phyloP scores from a whole-genome alignment of 2,797 vertebrate genomes.

The Setipinna tenuifilis region DNA sequence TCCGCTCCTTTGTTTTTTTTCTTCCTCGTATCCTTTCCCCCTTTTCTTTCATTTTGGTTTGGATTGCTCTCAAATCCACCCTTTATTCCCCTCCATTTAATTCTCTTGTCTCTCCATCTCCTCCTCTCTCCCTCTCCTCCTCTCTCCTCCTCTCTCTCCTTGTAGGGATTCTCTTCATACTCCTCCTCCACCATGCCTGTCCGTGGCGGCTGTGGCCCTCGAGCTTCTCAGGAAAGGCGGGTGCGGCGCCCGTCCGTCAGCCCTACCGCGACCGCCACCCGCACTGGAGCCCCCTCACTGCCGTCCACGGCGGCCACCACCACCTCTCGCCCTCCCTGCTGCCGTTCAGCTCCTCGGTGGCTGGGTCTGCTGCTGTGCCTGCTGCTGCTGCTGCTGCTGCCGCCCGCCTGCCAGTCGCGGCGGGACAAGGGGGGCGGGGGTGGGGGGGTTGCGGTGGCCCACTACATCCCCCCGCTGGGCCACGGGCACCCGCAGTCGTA shows the following conservation, averaged over 20 bases:
- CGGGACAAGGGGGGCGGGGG: constrained; percentile 69
- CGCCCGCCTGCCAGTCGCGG: constrained; percentile 70
- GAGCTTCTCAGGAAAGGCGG: constrained; percentile 44
- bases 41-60: no score
- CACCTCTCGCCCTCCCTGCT: constrained; percentile 58
- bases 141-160: no score
- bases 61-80: not conserved
- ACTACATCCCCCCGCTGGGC: constrained; percentile 70
- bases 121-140: not conserved
- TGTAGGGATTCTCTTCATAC: not conserved
- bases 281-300: constrained; percentile 51
- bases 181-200: constrained; percentile 69
- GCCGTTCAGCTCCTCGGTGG: constrained; percentile 50
- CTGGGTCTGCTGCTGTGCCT: constrained; percentile 71
- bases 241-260: constrained; percentile 35
- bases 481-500: constrained; percentile 66
- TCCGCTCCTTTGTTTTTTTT: not conserved
- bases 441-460: constrained; percentile 52
- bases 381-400: constrained; percentile 73
- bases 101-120: not conserved
- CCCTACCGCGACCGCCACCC: not conserved
- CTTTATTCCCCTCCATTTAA: constrained; percentile 26
- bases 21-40: no score
- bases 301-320: not conserved
- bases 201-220: constrained; percentile 60